Conservation (phyloP, 2,888 invertebrate species). For the Plebejus melissa region DNA sequence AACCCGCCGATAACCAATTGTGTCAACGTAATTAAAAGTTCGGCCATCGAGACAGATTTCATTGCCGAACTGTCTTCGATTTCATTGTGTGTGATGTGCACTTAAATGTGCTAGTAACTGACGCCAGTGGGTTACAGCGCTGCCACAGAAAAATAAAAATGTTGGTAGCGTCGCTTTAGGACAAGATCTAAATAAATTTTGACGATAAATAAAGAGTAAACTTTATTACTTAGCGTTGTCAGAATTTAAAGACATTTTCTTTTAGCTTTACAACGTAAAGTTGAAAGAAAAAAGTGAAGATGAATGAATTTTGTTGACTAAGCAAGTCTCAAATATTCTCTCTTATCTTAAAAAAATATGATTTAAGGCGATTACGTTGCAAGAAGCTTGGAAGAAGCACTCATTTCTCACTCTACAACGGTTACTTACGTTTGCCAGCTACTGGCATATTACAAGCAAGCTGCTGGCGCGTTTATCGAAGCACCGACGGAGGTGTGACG, state of each 20-base stretch:
- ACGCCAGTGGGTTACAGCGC: not conserved
- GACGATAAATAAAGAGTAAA: not conserved
- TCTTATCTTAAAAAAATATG: too few relatives aligned
- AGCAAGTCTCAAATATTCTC: too few relatives aligned
- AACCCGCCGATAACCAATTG: conserved; percentile 76
- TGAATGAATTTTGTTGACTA: too few relatives aligned
- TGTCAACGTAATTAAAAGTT: conserved; percentile 78
- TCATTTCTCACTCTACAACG: not conserved
- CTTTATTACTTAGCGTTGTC: not conserved
- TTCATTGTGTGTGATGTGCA: not conserved
- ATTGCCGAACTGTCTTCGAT: conserved; percentile 49
- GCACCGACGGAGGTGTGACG: conserved; percentile 1
- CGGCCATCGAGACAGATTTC: conserved; percentile 69
- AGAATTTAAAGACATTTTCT: not conserved
- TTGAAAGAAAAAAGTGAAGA: too few relatives aligned
- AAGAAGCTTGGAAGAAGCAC: not conserved
- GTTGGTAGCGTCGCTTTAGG: not conserved
- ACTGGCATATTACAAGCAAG: conserved; percentile 17
- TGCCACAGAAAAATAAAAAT: not conserved
- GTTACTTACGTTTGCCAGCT: not conserved
- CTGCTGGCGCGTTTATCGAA: not conserved
- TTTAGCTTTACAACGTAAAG: not conserved
- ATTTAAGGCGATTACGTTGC: too few relatives aligned
- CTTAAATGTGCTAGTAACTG: not conserved
- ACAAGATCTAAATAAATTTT: not conserved